phyloP scores from a whole-genome alignment of 1,140 invertebrate species.

The Drosophila gunungcola region DNA sequence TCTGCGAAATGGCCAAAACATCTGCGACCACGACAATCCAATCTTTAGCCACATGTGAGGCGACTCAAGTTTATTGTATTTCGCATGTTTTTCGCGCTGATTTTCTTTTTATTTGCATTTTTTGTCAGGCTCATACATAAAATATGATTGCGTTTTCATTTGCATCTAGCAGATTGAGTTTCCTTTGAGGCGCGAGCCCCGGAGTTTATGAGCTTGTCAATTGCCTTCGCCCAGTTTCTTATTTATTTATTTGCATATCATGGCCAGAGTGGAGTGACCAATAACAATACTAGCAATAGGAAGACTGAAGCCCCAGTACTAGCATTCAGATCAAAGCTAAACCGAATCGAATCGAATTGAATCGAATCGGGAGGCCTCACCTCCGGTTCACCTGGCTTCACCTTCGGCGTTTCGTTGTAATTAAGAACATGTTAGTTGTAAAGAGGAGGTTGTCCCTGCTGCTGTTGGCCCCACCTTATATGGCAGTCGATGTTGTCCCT shows the following conservation, averaged over 20 bases:
- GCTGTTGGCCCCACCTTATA: slow-evolving; percentile 51
- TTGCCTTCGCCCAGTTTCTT: slow-evolving; percentile 45
- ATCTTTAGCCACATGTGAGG: slow-evolving; percentile 34
- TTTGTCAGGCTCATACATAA: slow-evolving; percentile 72
- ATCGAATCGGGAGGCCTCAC: too few species aligned
- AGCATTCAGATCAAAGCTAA: slow-evolving; percentile 64
- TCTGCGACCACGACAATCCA: slow-evolving; percentile 23
- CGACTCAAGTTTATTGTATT: slow-evolving; percentile 49
- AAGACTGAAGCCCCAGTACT: slow-evolving; percentile 11
- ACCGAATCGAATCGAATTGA: slow-evolving; percentile 44
- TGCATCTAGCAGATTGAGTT: slow-evolving; percentile 82
- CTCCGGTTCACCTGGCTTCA: slow-evolving; percentile 57
- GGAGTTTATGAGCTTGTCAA: slow-evolving; percentile 82
- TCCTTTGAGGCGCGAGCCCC: slow-evolving; percentile 71
- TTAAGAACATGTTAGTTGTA: slow-evolving; percentile 83
- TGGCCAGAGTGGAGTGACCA: slow-evolving; percentile 44
- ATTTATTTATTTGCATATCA: slow-evolving; percentile 83
- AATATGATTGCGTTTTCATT: slow-evolving; percentile 83
- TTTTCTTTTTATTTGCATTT: slow-evolving; percentile 18
- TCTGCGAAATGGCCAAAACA: slow-evolving; percentile 42
- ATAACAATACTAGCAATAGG: slow-evolving; percentile 51
- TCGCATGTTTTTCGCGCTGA: slow-evolving; percentile 44
- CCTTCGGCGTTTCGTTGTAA: slow-evolving; percentile 80
- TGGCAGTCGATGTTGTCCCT: slow-evolving; percentile 10
- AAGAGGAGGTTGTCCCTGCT: slow-evolving; percentile 74